Percentiles rank a stretch among this genome's conserved stretches.
phyloP scores from a whole-genome alignment of 2,113 vertebrate species.

The Jacana jacana region DNA sequence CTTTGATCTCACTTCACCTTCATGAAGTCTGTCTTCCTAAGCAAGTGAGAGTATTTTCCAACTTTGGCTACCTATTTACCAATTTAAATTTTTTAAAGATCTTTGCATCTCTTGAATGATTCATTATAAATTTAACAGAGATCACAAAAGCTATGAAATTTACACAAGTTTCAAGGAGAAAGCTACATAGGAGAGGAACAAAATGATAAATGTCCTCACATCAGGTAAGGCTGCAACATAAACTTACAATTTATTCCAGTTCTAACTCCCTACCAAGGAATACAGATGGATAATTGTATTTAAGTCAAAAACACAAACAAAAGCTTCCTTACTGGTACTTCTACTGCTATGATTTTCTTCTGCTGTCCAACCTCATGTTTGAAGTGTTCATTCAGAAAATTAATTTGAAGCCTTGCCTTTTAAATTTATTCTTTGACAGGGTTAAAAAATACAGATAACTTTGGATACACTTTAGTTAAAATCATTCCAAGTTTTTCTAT shows the following conservation, averaged over 20 bases:
- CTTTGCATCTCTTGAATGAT: neutral
- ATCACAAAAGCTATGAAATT: neutral
- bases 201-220: neutral
- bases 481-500: neutral
- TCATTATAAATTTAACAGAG: neutral
- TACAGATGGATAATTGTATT: neutral
- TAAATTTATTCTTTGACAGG: neutral
- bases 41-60: neutral
- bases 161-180: neutral
- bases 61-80: neutral
- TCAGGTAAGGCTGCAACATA: neutral
- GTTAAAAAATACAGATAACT: neutral
- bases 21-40: neutral
- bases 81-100: neutral
- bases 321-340: neutral
- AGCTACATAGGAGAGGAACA: neutral
- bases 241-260: neutral
- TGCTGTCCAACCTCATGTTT: neutral
- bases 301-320: neutral
- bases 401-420: neutral
- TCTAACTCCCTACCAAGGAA: neutral
- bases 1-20: neutral
- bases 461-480: neutral
- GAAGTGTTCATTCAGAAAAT: neutral
- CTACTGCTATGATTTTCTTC: neutral